These are phyloP conservation scores for Bufo bufo DNA, from an alignment of 2,113 vertebrate genomes.

Conservation along the genomic window DNA sequence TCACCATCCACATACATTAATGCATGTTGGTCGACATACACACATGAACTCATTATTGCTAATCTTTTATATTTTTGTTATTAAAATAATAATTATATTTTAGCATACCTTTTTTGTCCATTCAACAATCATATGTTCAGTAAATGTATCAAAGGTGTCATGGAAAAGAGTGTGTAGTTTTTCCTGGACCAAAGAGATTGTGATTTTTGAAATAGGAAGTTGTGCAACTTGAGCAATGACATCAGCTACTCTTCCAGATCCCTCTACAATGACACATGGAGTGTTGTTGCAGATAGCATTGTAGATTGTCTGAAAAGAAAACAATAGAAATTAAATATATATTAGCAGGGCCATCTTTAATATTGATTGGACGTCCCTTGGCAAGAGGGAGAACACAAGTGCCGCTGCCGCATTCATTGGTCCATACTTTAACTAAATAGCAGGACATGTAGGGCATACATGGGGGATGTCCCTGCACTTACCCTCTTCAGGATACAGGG, in stretches of 20 bases:
- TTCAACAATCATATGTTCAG: conserved; percentile 74
- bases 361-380: too few relatives aligned
- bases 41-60: too few relatives aligned
- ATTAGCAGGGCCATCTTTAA: background rate
- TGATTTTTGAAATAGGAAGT: conserved; percentile 76
- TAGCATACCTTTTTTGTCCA: conserved; percentile 91
- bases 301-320: conserved; percentile 83
- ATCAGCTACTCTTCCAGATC: conserved; percentile 91
- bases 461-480: too few relatives aligned
- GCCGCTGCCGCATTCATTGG: too few relatives aligned
- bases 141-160: conserved; percentile 78
- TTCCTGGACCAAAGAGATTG: conserved; percentile 77
- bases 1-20: background rate
- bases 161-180: conserved; percentile 79
- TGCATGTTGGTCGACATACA: background rate
- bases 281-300: conserved; percentile 84
- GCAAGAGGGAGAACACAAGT: too few relatives aligned
- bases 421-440: too few relatives aligned
- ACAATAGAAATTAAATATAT: background rate
- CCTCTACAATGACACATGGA: conserved; percentile 90
- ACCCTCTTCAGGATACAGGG: too few relatives aligned
- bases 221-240: conserved; percentile 85
- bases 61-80: background rate
- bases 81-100: background rate
- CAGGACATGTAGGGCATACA: too few relatives aligned